Percentiles rank a stretch among this genome's conserved stretches.
phyloP scores from a whole-genome alignment of 2,113 vertebrate species.

The Gnathonemus longibarbis region DNA sequence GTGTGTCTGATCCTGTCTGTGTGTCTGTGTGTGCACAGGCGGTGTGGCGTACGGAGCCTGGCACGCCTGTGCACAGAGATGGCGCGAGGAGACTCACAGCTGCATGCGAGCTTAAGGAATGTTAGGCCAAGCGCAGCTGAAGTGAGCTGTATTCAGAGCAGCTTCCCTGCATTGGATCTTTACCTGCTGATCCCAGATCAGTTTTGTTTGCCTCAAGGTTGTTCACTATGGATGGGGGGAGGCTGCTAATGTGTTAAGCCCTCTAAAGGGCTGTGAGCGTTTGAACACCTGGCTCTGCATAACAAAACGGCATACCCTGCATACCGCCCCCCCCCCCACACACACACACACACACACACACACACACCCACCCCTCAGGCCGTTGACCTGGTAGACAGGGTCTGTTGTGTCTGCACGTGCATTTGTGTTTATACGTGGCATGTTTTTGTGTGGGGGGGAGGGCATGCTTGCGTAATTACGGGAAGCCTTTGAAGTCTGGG shows the following conservation, averaged over 20 bases:
- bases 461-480: neutral
- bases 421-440: neutral
- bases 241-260: neutral
- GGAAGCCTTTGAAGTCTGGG: neutral
- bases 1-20: neutral
- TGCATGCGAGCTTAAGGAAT: neutral
- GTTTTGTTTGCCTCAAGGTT: neutral
- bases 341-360: neutral
- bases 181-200: neutral
- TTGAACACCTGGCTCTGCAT: neutral
- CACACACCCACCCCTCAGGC: neutral
- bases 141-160: neutral
- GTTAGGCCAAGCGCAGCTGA: neutral
- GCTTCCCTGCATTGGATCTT: neutral
- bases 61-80: neutral
- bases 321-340: neutral
- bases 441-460: neutral
- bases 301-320: neutral
- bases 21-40: neutral
- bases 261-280: neutral
- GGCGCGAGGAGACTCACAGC: neutral
- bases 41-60: neutral
- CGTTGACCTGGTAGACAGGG: neutral
- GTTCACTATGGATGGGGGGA: neutral
- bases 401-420: neutral